Evolutionary conservation across 2,113 vertebrate genomes (phyloP), one percentile per base, ranked within the genome.

Genomic region (Erinaceus europaeus): DNA sequence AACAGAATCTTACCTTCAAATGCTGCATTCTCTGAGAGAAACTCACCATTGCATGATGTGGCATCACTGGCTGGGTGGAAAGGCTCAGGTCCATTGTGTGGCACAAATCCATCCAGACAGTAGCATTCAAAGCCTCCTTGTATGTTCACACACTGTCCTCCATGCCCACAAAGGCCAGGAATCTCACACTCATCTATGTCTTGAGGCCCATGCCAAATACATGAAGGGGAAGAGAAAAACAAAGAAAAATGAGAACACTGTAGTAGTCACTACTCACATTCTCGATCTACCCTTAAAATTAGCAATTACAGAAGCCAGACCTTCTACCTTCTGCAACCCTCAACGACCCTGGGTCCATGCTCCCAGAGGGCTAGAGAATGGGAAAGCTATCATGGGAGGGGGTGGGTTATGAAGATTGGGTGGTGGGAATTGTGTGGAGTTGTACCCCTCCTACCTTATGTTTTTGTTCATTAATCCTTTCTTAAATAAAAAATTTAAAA

Each of bases 171-270:
- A 23, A 96, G 61, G 2, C 96, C 96, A 64, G 96, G 50, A 6
- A 96, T 86, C 34, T 93, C 86, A 94, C 99, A 99, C 89, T 99
- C 99, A 59, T 99, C 94, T 29, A 98, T 76, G 92, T 99, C 98
- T 99, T 90, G 25, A 95, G 91, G 86, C 50, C 50, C 76, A 94
- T 8, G 17, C 89, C 94, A 29, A 53, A 76, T 0, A 36, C 2
- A 34, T 73, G 48, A 67, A 73, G 40, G 38, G 7, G 55, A 21
- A 86, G 29, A 74, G 73, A 68, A 69, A 36, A 12, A 12, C 74
- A 50, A 69, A 32, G 62, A 25, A 77, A 9, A n/a, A 14, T 2
- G 11, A 21, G 7, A 10, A 25, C 15, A 42, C 20, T 36, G 27
- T 42, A 46, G 59, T 10, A 69, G 36, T 20, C 57, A 38, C 55